Evolutionary conservation across 2,888 invertebrate species (phyloP), one percentile per base, ranked within the genome.

Genomic region (Microplitis manilae): DNA sequence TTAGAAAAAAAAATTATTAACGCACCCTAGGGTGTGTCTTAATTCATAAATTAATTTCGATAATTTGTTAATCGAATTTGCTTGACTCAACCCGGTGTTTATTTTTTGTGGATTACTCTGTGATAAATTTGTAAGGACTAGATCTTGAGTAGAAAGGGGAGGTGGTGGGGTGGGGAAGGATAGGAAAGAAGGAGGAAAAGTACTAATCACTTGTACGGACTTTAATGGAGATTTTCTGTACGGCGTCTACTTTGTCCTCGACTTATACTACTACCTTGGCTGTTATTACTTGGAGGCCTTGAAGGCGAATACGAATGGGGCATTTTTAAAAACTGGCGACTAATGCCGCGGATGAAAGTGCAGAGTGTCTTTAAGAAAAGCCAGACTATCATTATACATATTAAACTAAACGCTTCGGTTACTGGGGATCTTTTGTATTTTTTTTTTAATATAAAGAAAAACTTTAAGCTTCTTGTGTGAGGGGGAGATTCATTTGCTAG

Each of bases 141-240:
- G 76, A 78, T 73, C 75, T 72, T 71, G 68, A 75, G 62, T 70
- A 68, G 13, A 64, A 81, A 79, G 80, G 72, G 68, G 69, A 60
- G 68, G 20, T 73, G 64, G 79, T 70, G 71, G 40, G 64, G 72
- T 62, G 73, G 74, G 81, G 76, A 65, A 67, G 64, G 78, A 79
- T 76, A 80, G 79, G 77, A 77, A 80, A 82, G 82, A 80, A 80
- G 83, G 30, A 30, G 30, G 30, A 4, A 30, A 30, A 85, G 87
- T 87, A 89, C 89, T 90, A 90, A 90, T 90, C 89, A 89, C 89
- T 90, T 89, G 87, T 87, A 86, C 87, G 87, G 89, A 90, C 87
- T 90, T 89, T 90, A 90, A 89, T 90, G 90, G 90, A 90, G 89
- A 87, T 90, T 90, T 90, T 89, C 90, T 90, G 89, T 90, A 88